Percentiles rank a stretch among this genome's conserved stretches.
phyloP scores from a whole-genome alignment of 2,888 invertebrate genomes.

The Nematopogon swammerdamellus region DNA sequence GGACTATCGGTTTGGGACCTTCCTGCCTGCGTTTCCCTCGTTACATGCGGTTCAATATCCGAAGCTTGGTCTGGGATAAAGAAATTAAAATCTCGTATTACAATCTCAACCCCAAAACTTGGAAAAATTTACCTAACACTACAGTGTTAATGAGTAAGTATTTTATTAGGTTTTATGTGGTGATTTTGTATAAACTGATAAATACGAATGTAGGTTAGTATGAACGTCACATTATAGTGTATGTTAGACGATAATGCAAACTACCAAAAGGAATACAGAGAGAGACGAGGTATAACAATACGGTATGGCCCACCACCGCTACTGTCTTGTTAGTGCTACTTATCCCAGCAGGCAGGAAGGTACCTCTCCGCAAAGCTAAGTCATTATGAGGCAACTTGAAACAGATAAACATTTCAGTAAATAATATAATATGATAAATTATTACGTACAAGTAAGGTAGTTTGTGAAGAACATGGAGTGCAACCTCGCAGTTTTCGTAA shows the following conservation, averaged over 20 bases:
- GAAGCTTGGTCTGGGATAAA: slow-evolving; percentile 48
- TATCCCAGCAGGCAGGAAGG: slow-evolving; percentile 57
- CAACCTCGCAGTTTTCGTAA: too few relatives aligned
- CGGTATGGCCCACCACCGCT: slow-evolving; percentile 39
- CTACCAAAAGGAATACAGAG: slow-evolving; percentile 18
- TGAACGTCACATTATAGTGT: background rate
- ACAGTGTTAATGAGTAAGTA: slow-evolving; percentile 1
- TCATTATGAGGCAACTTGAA: slow-evolving; percentile 30
- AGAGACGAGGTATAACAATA: slow-evolving; percentile 13
- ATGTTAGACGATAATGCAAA: slow-evolving; percentile 14
- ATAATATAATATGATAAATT: slow-evolving; percentile 4
- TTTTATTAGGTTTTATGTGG: background rate
- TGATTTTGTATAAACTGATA: slow-evolving; percentile 29
- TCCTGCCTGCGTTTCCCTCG: slow-evolving; percentile 62
- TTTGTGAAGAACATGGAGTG: too few relatives aligned
- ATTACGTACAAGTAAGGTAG: too few relatives aligned
- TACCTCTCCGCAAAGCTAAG: slow-evolving; percentile 56
- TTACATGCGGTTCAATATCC: slow-evolving; percentile 52
- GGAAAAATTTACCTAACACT: slow-evolving; percentile 16
- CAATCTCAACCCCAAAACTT: slow-evolving; percentile 6
- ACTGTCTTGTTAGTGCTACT: slow-evolving; percentile 42
- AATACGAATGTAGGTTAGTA: background rate
- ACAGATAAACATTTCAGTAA: slow-evolving; percentile 1
- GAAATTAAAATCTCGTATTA: background rate
- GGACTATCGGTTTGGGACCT: slow-evolving; percentile 55